Base-by-base conservation (phyloP, 2,113 vertebrate genomes). In the Turdus rufiventris region DNA sequence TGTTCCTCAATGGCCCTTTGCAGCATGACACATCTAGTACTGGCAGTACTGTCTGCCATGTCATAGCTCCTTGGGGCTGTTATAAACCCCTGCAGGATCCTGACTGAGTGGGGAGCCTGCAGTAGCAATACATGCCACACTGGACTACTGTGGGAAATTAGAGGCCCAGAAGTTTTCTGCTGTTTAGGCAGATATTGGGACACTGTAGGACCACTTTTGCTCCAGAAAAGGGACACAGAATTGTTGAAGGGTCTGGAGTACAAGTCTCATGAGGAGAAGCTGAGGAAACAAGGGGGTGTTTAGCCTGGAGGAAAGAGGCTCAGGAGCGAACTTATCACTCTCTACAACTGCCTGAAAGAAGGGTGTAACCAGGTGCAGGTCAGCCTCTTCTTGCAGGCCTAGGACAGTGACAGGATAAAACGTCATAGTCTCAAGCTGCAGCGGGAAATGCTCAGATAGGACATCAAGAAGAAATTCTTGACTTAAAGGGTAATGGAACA, bases 41-140 rank as follows among this genome's bases (percentile, higher is more conserved):
- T 10, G 67, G 12, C 1, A 2, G 4, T 4, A 24, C 1, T 10
- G 67, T 10, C 1, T 17, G 23, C 38, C 19, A 2, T 0, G 13
- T 9, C 31, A 40, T 12, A 6, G 20, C 17, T 53, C 53, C 61
- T 20, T 12, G 38, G 19, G 25, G 10, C 28, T 66, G 24, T 4
- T 24, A 66, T 0, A 45, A 60, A 29, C 7, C 28, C 24, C 8
- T 4, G 2, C 5, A 33, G 42, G 16, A 51, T 7, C 17, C 42
- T 1, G 15, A 10, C 5, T 0, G 1, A 33, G 5, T 3, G 6
- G 10, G 1, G 16, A 42, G 6, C 42, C 23, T 5, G 9, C 26
- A 33, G 21, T 2, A 14, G 19, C 0, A 2, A 26, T 14, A 8
- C 14, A 3, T 2, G 11, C 33, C 8, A 5, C 0, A 12, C 20